A percentile compares a stretch with the other conserved stretches of the same genome.
phyloP scores from a whole-genome alignment of 2,888 invertebrate genomes.

The Andrena chrysosceles region DNA sequence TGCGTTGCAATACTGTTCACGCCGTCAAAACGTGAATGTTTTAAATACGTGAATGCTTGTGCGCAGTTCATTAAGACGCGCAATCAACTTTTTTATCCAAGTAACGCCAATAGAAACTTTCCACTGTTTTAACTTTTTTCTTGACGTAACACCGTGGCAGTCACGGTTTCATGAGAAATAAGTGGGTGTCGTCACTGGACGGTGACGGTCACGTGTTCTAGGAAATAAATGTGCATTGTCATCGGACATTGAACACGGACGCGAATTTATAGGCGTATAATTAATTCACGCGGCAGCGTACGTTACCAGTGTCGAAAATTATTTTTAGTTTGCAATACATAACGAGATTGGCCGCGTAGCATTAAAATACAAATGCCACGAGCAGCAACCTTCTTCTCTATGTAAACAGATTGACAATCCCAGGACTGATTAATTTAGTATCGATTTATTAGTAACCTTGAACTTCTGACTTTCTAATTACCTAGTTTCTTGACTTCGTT shows the following conservation, averaged over 20 bases:
- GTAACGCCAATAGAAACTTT: neutral
- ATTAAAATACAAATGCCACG: slow-evolving; percentile 25
- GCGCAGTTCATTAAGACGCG: too few species aligned
- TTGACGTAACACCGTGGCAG: neutral
- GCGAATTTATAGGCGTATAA: slow-evolving; percentile 5
- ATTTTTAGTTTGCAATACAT: slow-evolving; percentile 49
- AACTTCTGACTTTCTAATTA: neutral
- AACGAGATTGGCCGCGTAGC: neutral
- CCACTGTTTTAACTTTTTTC: neutral
- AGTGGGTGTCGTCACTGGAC: slow-evolving; percentile 2
- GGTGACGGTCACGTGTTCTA: neutral
- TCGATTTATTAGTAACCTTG: neutral
- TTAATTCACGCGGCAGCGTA: slow-evolving; percentile 26
- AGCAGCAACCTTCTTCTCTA: neutral
- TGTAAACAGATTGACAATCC: neutral
- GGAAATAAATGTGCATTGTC: slow-evolving; percentile 12
- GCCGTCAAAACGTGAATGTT: too few species aligned
- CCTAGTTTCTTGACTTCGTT: too few species aligned
- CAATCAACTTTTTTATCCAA: neutral
- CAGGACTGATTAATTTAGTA: neutral
- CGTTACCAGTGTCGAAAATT: slow-evolving; percentile 26
- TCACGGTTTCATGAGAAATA: neutral
- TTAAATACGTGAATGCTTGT: too few species aligned
- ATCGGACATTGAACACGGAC: slow-evolving; percentile 19
- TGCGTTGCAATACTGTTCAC: too few species aligned